Evolutionary conservation across 2,888 invertebrate genomes (phyloP).

Genomic region (Fragum whitleyi): DNA sequence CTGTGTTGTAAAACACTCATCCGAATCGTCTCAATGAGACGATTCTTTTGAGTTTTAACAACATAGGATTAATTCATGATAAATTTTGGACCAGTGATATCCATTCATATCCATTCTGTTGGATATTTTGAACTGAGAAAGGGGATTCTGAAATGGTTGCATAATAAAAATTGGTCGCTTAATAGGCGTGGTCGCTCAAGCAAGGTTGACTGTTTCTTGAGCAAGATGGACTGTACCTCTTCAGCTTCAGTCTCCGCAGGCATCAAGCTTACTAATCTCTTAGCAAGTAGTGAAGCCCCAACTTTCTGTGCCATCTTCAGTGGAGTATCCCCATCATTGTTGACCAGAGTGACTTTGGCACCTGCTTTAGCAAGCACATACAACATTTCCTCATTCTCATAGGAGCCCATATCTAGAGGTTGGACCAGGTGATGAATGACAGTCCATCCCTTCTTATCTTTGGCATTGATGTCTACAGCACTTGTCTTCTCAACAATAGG

Average conservation of each 20-base stretch:
- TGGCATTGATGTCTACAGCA: conserved; percentile 75
- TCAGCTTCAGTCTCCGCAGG: conserved; percentile 47
- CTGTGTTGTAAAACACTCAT: too few species aligned
- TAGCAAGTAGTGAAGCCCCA: conserved; percentile 75
- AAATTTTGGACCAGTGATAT: too few species aligned
- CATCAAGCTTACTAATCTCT: conserved; percentile 75
- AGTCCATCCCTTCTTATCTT: conserved; percentile 84
- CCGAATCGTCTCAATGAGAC: too few species aligned
- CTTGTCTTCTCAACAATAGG: conserved; percentile 77
- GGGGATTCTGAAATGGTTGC: too few species aligned
- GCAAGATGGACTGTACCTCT: too few species aligned
- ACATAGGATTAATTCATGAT: too few species aligned
- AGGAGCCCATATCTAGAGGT: conserved; percentile 84
- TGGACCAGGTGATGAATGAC: conserved; percentile 84
- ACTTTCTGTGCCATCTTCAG: conserved; percentile 76
- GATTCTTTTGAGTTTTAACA: too few species aligned
- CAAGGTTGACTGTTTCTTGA: not conserved
- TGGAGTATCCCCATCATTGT: conserved; percentile 79
- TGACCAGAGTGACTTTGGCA: conserved; percentile 78
- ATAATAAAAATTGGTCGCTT: too few species aligned
- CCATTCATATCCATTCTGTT: not conserved
- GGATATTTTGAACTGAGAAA: too few species aligned
- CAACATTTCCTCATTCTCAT: conserved; percentile 84
- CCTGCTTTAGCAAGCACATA: conserved; percentile 81
- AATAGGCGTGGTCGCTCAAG: too few species aligned